Evolutionary conservation across 2,888 invertebrate genomes (phyloP), one percentile per base, ranked within the genome.

Genomic region (Drosophila peninsularis): DNA sequence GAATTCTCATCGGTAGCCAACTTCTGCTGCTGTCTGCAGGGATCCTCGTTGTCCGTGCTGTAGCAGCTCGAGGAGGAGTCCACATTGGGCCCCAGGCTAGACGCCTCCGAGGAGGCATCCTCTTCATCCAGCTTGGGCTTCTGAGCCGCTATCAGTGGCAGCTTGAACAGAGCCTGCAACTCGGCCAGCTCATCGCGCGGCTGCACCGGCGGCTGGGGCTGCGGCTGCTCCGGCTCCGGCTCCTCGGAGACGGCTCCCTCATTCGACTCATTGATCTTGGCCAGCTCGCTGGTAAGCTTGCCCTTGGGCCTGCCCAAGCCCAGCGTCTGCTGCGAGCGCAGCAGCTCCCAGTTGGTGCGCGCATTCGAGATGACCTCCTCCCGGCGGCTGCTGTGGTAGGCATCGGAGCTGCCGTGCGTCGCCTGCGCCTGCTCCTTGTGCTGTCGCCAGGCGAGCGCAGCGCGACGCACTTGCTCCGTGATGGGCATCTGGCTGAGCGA

Each of bases 341-440:
- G 92, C 53, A 96, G 92, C 91, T 97, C 96, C 97, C 97, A 97
- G 90, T 96, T 97, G n/a, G 96, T 96, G 74, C 96, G 94, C 2
- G 97, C 97, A 89, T 97, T 97, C 42, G 96, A 95, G 73, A 97
- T 97, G 4, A 96, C 95, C 91, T 97, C 96, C 90, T 97, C 96
- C n/a, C 96, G 93, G 0, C 95, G 94, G 39, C 95, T 95, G 63
- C 82, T 91, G 68, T 90, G 91, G 58, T 90, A 91, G 13, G 94
- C 93, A 78, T 95, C 94, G 49, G 93, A 93, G 42, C 94, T 94
- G 9, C 89, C 82, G 19, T 89, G 88, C 1, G 88, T 86, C 42
- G 85, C 53, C 72, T 93, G 94, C 61, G 94, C 93, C 45, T 94
- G 94, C 90, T 96, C 97, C 91, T 96, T 96, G 77, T 95, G 96